A percentile compares a stretch with the other conserved stretches of the same genome.
Conservation (phyloP, 2,888 invertebrate species). For the Sycophila texana region DNA sequence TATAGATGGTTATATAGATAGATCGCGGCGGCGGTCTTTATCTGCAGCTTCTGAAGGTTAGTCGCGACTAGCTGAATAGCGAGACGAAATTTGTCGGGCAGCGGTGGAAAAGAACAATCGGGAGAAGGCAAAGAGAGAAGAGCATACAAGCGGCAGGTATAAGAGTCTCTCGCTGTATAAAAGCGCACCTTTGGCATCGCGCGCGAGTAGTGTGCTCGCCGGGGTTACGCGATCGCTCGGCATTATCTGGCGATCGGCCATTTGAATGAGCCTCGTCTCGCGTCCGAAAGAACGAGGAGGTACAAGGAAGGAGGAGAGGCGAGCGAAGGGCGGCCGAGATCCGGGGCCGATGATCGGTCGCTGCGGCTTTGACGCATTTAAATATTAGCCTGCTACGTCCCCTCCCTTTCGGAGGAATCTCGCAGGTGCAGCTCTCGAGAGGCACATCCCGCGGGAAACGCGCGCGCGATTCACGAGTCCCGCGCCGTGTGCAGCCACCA, state of each 20-base stretch:
- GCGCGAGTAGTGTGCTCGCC: neutral
- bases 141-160: neutral
- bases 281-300: constrained; percentile 50
- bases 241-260: constrained; percentile 70
- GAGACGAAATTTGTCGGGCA: constrained; percentile 33
- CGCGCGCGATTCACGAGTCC: constrained; percentile 42
- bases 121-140: constrained; percentile 1
- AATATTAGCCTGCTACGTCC: constrained; percentile 70
- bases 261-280: constrained; percentile 64
- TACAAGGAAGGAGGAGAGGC: constrained; percentile 48
- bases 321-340: constrained; percentile 29
- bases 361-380: constrained; percentile 63
- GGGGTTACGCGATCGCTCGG: constrained; percentile 66
- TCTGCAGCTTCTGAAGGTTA: constrained; percentile 43
- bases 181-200: constrained; percentile 9
- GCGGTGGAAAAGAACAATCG: constrained; percentile 39
- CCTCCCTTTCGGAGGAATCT: constrained; percentile 54
- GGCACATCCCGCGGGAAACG: constrained; percentile 56
- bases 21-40: constrained; percentile 12
- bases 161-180: constrained; percentile 48
- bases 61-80: constrained; percentile 39
- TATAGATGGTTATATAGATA: constrained; percentile 1
- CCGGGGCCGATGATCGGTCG: constrained; percentile 50
- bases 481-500: constrained; percentile 6
- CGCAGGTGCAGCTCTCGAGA: constrained; percentile 60